Conservation (phyloP, 2,797 vertebrate species). For the Aselliscus stoliczkanus region DNA sequence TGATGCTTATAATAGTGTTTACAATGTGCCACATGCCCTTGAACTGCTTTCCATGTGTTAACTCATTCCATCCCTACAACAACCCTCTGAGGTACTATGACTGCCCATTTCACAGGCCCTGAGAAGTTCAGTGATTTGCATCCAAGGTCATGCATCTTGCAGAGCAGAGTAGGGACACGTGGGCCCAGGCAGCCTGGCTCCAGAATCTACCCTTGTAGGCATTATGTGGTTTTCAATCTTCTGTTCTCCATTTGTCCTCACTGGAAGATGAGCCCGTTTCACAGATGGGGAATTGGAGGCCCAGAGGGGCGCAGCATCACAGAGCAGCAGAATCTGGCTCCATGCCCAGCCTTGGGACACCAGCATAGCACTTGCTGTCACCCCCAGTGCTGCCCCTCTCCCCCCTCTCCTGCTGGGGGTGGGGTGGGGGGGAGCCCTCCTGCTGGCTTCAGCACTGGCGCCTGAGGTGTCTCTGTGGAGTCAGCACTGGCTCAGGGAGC, state of each 20-base stretch:
- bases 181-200: not conserved
- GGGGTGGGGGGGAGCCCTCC: not conserved
- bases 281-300: not conserved
- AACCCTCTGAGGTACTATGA: not conserved
- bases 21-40: not conserved
- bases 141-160: not conserved
- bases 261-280: not conserved
- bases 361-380: not conserved
- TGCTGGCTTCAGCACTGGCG: not conserved
- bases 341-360: not conserved
- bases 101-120: not conserved
- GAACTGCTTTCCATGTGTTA: not conserved
- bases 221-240: not conserved
- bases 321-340: not conserved
- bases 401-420: fast-evolving
- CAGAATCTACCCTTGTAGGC: not conserved
- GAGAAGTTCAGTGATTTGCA: not conserved
- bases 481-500: not conserved
- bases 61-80: not conserved
- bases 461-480: not conserved
- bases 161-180: not conserved
- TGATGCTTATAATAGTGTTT: not conserved
- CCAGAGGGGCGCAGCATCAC: not conserved
- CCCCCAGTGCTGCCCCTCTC: not conserved
- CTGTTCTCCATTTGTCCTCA: not conserved